Percentiles rank a stretch among this genome's conserved stretches.
These are phyloP conservation scores for Ooceraea biroi DNA, from an alignment of 1,140 invertebrate genomes.

Conservation along the genomic window DNA sequence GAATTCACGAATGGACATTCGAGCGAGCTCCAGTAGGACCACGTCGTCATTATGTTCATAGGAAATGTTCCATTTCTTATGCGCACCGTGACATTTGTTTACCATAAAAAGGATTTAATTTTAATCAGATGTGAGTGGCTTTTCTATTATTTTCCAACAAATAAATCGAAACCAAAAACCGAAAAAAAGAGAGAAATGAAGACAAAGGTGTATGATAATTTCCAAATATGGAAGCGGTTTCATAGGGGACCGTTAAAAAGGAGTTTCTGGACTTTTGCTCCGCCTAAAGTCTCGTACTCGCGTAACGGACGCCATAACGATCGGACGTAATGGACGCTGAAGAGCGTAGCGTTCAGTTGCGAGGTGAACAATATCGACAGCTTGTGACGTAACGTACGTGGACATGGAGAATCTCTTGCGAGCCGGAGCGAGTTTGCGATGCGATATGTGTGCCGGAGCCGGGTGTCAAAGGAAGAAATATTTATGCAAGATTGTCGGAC, in stretches of 20 bases:
- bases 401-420: background rate
- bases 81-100: slow-evolving; percentile 74
- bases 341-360: background rate
- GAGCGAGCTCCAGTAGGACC: slow-evolving; percentile 25
- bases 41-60: slow-evolving; percentile 68
- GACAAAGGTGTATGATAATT: background rate
- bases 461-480: background rate
- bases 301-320: background rate
- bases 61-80: slow-evolving; percentile 75
- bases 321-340: no score
- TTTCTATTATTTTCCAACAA: slow-evolving; percentile 67
- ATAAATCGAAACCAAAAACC: slow-evolving; percentile 23
- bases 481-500: background rate
- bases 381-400: slow-evolving; percentile 58
- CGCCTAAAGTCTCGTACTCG: background rate
- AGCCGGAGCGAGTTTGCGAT: background rate
- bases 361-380: background rate
- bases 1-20: slow-evolving; percentile 21
- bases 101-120: slow-evolving; percentile 78
- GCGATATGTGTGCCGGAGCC: slow-evolving; percentile 34
- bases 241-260: background rate
- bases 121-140: slow-evolving; percentile 77
- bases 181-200: slow-evolving; percentile 3
- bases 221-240: background rate
- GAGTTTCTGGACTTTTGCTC: background rate